phyloP scores from a whole-genome alignment of 2,113 vertebrate genomes.

The Lichenostomus cassidix region DNA sequence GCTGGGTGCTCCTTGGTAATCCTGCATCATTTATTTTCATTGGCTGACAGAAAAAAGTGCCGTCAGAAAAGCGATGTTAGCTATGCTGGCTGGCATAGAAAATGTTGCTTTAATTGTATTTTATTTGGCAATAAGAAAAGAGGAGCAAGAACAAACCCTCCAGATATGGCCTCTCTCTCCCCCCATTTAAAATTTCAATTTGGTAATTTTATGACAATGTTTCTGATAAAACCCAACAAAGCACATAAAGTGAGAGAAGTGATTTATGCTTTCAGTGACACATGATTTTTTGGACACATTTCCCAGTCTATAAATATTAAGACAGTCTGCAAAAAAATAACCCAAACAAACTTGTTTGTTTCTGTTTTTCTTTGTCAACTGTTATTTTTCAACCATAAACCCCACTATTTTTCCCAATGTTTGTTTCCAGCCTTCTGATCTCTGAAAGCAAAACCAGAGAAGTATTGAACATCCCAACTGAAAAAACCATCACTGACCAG shows the following conservation, averaged over 20 bases:
- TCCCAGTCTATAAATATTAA: not conserved
- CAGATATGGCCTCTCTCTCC: not conserved
- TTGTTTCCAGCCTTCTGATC: not conserved
- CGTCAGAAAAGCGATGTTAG: constrained; percentile 11
- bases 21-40: constrained; percentile 29
- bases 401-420: not conserved
- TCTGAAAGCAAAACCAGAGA: not conserved
- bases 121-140: constrained; percentile 48
- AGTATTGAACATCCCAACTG: not conserved
- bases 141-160: constrained; percentile 40
- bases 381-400: not conserved
- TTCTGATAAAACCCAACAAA: constrained; percentile 10
- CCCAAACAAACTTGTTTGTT: not conserved
- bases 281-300: not conserved
- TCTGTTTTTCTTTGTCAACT: not conserved
- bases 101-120: constrained; percentile 53
- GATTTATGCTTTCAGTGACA: not conserved
- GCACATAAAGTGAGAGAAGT: not conserved
- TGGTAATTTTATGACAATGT: constrained; percentile 31
- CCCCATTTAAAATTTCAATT: constrained; percentile 36
- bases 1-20: constrained; percentile 28
- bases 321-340: not conserved
- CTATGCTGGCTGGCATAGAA: constrained; percentile 10
- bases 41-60: constrained; percentile 43
- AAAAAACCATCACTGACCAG: not conserved